Percentiles rank a stretch among this genome's conserved stretches.
Evolutionary conservation across 1,140 invertebrate genomes (phyloP).

Genomic region (Lepidotrigona ventralis): DNA sequence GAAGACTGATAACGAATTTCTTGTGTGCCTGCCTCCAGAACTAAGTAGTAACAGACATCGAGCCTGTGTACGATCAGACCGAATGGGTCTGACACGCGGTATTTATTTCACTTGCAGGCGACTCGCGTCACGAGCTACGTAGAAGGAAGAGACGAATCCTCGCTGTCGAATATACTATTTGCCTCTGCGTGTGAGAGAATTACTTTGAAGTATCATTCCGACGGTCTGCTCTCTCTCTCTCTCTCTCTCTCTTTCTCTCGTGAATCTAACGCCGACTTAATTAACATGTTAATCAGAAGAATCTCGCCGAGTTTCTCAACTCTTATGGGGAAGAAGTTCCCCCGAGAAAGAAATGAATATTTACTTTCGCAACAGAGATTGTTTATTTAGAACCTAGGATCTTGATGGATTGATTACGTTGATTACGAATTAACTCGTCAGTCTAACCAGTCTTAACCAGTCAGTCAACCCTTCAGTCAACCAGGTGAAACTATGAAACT

Average conservation of each 20-base stretch:
- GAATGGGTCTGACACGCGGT: conserved; percentile 7
- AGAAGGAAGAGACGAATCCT: not conserved
- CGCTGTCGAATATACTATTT: not conserved
- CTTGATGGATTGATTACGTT: not conserved
- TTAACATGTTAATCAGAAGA: not conserved
- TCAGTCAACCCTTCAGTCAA: not conserved
- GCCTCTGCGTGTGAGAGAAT: not conserved
- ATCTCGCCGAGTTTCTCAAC: not conserved
- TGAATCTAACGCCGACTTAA: not conserved
- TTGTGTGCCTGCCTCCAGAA: not conserved
- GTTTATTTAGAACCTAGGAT: not conserved
- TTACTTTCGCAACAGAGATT: not conserved
- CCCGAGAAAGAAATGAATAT: not conserved
- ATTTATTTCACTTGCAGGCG: conserved; percentile 32
- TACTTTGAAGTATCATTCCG: not conserved
- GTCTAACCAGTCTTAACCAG: too few species aligned
- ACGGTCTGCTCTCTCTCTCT: not conserved
- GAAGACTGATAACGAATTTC: not conserved
- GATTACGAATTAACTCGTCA: not conserved
- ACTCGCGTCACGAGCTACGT: not conserved
- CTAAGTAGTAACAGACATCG: conserved; percentile 13
- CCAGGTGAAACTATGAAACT: too few species aligned
- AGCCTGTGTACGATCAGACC: conserved; percentile 15
- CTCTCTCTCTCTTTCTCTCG: too few species aligned
- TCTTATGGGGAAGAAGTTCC: not conserved